Evolutionary conservation across 1,140 invertebrate genomes (phyloP).

Genomic region (Parapsyche elsis): DNA sequence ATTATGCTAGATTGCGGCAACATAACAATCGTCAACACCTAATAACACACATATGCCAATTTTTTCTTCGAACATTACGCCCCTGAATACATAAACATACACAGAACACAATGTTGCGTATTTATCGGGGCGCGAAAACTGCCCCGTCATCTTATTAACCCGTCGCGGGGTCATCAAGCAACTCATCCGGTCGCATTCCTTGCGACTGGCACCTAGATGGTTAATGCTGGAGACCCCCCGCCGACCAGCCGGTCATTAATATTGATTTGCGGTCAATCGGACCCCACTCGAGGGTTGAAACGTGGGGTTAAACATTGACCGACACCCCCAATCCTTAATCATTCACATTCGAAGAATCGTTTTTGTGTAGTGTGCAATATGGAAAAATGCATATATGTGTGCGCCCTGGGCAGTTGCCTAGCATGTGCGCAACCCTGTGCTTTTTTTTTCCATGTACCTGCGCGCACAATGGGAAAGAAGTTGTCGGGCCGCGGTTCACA

Average conservation of each 20-base stretch:
- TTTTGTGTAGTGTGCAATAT: too few relatives aligned
- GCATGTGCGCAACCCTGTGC: neutral
- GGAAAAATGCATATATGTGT: too few relatives aligned
- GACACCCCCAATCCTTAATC: neutral
- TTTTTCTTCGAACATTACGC: neutral
- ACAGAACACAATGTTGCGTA: neutral
- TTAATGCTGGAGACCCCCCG: conserved; percentile 23
- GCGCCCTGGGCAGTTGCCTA: too few relatives aligned
- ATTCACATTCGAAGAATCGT: too few relatives aligned
- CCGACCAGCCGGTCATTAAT: conserved; percentile 48
- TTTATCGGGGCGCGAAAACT: too few relatives aligned
- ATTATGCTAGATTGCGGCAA: too few relatives aligned
- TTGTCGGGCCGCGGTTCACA: neutral
- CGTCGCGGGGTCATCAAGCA: neutral
- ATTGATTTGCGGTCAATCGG: conserved; percentile 55
- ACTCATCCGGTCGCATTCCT: conserved; percentile 22
- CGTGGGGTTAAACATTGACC: neutral
- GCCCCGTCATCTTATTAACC: conserved; percentile 46
- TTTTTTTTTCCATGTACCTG: neutral
- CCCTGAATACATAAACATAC: too few relatives aligned
- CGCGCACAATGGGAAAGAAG: neutral
- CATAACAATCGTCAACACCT: too few relatives aligned
- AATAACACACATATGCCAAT: too few relatives aligned
- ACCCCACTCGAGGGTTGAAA: conserved; percentile 46
- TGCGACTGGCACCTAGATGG: conserved; percentile 22